Conservation (phyloP, 1,140 invertebrate genomes). For the Sminthurides bifidus region DNA sequence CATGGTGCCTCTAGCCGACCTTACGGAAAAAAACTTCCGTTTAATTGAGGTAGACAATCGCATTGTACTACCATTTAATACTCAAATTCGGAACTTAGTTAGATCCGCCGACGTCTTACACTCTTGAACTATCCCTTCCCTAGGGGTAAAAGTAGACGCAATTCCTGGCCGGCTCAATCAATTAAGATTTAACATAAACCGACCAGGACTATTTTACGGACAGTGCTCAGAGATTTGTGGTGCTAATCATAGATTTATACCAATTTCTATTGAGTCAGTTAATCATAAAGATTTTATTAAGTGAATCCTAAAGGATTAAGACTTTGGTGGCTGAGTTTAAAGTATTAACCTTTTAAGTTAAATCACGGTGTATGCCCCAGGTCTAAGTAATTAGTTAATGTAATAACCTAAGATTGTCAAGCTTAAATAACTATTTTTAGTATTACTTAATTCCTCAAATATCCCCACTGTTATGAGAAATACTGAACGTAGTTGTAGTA, state of each 20-base stretch:
- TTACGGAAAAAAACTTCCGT: conserved; percentile 39
- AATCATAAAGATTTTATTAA: conserved; percentile 43
- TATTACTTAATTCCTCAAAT: conserved; percentile 35
- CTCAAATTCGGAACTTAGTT: conserved; percentile 46
- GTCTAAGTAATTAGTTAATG: conserved; percentile 43
- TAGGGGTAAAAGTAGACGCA: conserved; percentile 54
- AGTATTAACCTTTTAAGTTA: conserved; percentile 47
- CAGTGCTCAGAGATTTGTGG: conserved; percentile 72
- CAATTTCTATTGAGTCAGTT: conserved; percentile 51
- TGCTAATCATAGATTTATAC: conserved; percentile 62
- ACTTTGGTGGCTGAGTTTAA: conserved; percentile 50
- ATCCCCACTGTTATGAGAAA: conserved; percentile 30
- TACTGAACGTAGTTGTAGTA: conserved; percentile 22
- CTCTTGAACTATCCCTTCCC: conserved; percentile 49
- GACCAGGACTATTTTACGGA: conserved; percentile 50
- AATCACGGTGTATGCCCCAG: conserved; percentile 42
- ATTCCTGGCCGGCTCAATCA: conserved; percentile 55
- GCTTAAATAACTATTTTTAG: conserved; percentile 27
- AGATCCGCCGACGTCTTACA: conserved; percentile 54
- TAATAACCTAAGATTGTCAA: conserved; percentile 34
- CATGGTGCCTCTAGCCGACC: conserved; percentile 42
- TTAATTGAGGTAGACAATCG: conserved; percentile 53
- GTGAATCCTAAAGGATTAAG: conserved; percentile 42
- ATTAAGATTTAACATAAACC: conserved; percentile 44
- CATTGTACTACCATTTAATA: conserved; percentile 44